Conservation (phyloP, 1,140 invertebrate species). For the Lordiphosa stackelbergi region DNA sequence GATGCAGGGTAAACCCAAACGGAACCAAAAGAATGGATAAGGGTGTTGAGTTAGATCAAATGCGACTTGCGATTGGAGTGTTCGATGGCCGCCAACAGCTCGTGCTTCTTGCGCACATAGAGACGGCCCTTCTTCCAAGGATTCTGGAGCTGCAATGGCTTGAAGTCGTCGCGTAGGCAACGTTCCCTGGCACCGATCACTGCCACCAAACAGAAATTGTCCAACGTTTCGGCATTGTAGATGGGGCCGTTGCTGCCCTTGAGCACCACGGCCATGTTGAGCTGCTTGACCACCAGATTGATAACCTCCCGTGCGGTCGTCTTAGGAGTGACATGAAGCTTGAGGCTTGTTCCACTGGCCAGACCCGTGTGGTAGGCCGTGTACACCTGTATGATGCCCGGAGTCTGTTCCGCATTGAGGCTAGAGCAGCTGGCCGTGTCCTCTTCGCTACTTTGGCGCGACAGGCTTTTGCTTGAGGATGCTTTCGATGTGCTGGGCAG, state of each 20-base stretch:
- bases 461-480: constrained; percentile 53
- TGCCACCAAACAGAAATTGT: constrained; percentile 94
- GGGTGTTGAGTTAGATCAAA: constrained; percentile 53
- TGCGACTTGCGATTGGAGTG: constrained; percentile 86
- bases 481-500: constrained; percentile 56
- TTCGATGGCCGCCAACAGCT: constrained; percentile 90
- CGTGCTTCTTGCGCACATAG: constrained; percentile 93
- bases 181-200: constrained; percentile 94
- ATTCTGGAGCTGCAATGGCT: constrained; percentile 93
- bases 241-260: constrained; percentile 88
- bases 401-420: constrained; percentile 49
- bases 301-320: constrained; percentile 96
- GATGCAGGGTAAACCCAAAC: constrained; percentile 14
- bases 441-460: constrained; percentile 66
- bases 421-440: constrained; percentile 68
- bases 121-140: constrained; percentile 95
- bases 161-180: constrained; percentile 94
- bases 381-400: constrained; percentile 89
- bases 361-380: constrained; percentile 96
- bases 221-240: constrained; percentile 87
- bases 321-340: constrained; percentile 91
- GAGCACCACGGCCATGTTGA: constrained; percentile 93
- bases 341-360: constrained; percentile 93
- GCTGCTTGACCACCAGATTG: constrained; percentile 93
- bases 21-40: constrained; percentile 37